phyloP scores from a whole-genome alignment of 2,888 invertebrate genomes.

The Apotomis capreana region DNA sequence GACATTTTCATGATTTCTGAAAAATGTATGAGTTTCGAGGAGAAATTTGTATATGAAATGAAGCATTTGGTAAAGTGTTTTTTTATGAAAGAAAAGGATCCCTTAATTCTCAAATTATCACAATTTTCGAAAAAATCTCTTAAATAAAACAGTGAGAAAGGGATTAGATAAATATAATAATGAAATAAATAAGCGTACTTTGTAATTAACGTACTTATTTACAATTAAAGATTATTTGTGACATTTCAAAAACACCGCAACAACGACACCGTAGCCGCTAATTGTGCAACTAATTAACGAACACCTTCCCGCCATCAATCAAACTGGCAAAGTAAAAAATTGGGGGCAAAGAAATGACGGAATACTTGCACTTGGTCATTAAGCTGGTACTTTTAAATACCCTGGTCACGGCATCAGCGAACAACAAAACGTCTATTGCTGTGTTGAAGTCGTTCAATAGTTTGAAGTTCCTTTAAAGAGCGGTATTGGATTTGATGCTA shows the following conservation, averaged over 20 bases:
- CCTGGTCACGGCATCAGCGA: background rate
- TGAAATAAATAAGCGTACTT: too few species aligned
- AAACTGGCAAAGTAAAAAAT: slow-evolving; percentile 60
- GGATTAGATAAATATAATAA: too few species aligned
- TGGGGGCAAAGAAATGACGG: slow-evolving; percentile 53
- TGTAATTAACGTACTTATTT: background rate
- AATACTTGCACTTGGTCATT: slow-evolving; percentile 49
- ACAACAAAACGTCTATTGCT: background rate
- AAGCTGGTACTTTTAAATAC: slow-evolving; percentile 46
- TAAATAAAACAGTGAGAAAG: too few species aligned
- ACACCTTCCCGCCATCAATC: slow-evolving; percentile 68
- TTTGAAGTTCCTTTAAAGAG: background rate
- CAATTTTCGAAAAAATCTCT: too few species aligned
- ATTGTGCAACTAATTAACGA: slow-evolving; percentile 66
- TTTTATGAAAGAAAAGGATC: too few species aligned
- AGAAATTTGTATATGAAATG: too few species aligned
- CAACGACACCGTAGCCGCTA: slow-evolving; percentile 54
- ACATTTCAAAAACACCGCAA: slow-evolving; percentile 37
- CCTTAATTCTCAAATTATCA: too few species aligned
- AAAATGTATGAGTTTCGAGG: too few species aligned
- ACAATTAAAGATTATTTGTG: slow-evolving; percentile 8
- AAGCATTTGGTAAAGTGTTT: too few species aligned
- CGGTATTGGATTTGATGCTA: slow-evolving; percentile 9
- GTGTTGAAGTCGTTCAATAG: background rate
- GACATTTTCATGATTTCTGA: too few species aligned